Percentiles rank a stretch among this genome's conserved stretches.
Evolutionary conservation across 2,113 vertebrate species (phyloP).

Genomic region (Coturnix japonica): DNA sequence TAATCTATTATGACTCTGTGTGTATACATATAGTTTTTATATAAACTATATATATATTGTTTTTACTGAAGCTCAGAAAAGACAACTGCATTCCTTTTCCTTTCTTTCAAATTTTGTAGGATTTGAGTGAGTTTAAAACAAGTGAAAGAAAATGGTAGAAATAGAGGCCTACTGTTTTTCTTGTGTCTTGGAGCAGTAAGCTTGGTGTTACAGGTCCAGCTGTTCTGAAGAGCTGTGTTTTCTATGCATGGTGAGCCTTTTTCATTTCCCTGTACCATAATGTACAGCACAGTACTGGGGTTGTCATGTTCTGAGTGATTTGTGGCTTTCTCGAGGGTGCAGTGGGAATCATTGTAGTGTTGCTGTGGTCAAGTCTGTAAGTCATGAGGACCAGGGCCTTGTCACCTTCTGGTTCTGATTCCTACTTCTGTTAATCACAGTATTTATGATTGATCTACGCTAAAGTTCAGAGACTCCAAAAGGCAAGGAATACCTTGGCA

Average conservation of each 20-base stretch:
- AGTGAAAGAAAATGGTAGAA: neutral
- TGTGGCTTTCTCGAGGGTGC: neutral
- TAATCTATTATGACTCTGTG: neutral
- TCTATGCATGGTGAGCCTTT: neutral
- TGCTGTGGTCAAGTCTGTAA: neutral
- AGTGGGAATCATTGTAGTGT: neutral
- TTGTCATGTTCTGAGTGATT: neutral
- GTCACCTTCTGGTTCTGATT: neutral
- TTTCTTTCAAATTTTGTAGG: neutral
- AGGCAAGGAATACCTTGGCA: neutral
- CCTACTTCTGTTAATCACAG: neutral
- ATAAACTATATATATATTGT: neutral
- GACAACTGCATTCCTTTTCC: neutral
- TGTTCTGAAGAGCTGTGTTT: neutral
- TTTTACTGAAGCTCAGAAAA: neutral
- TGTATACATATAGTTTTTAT: no score
- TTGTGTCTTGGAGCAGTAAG: neutral
- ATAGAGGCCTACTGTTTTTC: neutral
- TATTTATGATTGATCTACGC: neutral
- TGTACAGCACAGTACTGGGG: neutral
- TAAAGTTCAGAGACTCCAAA: neutral
- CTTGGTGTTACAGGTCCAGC: neutral
- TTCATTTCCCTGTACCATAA: rapidly evolving
- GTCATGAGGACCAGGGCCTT: neutral
- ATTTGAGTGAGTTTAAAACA: neutral